phyloP scores from a whole-genome alignment of 1,140 invertebrate genomes.

The Heliconius hewitsoni region DNA sequence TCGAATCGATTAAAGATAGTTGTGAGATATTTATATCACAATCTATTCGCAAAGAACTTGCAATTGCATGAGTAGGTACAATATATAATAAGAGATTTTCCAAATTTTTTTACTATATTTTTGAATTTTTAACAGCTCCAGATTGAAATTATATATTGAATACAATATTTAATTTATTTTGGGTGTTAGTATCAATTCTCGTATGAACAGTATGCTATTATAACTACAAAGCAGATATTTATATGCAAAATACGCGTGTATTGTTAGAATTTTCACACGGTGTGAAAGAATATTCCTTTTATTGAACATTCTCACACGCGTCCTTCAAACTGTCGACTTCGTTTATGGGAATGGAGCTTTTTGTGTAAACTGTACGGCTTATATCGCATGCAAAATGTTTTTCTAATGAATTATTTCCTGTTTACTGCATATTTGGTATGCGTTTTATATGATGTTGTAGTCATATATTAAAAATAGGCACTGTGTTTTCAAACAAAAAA shows the following conservation, averaged over 20 bases:
- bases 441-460: neutral
- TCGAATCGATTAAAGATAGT: too few relatives aligned
- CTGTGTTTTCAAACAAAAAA: too few relatives aligned
- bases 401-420: conserved; percentile 1
- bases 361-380: conserved; percentile 6
- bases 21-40: too few relatives aligned
- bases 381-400: neutral
- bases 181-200: neutral
- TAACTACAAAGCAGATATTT: conserved; percentile 30
- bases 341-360: conserved; percentile 3
- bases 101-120: too few relatives aligned
- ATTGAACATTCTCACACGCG: conserved; percentile 14
- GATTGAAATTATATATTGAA: neutral
- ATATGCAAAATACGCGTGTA: conserved; percentile 41
- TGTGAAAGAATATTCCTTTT: conserved; percentile 24
- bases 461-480: too few relatives aligned
- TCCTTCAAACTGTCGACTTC: conserved; percentile 20
- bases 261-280: conserved; percentile 46
- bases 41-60: too few relatives aligned
- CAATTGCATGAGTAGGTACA: too few relatives aligned
- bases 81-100: too few relatives aligned
- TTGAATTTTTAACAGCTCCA: neutral
- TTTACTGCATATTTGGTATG: neutral
- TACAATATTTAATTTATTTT: neutral
- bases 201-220: neutral